A percentile compares a stretch with the other conserved stretches of the same genome.
phyloP scores from a whole-genome alignment of 2,113 vertebrate species.

The Serinus canaria region DNA sequence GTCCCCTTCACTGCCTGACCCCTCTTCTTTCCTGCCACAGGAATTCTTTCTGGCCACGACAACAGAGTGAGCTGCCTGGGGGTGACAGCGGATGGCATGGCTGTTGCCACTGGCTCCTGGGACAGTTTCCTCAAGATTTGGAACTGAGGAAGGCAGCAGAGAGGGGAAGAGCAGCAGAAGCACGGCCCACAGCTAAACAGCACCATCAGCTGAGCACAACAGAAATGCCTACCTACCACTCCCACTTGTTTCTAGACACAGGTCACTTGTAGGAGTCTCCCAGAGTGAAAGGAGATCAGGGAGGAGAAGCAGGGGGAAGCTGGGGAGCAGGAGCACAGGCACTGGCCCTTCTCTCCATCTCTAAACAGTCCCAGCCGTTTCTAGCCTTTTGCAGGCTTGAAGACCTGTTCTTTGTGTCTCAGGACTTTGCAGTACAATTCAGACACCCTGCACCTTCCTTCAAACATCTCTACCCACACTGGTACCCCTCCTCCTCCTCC shows the following conservation, averaged over 20 bases:
- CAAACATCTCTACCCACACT: not conserved
- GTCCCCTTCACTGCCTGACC: not conserved
- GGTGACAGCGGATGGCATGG: constrained; percentile 91
- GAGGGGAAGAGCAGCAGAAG: not conserved
- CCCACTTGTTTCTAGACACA: constrained; percentile 29
- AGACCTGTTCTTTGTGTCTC: not conserved
- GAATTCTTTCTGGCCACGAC: constrained; percentile 92
- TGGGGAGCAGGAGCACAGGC: not conserved
- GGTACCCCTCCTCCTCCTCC: not conserved
- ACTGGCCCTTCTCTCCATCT: not conserved
- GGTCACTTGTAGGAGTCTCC: constrained; percentile 29
- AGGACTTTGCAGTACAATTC: not conserved
- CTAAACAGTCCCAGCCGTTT: not conserved
- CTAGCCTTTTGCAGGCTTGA: not conserved
- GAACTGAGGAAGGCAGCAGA: constrained; percentile 77
- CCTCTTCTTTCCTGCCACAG: constrained; percentile 58
- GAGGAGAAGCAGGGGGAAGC: not conserved
- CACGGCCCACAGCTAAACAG: not conserved
- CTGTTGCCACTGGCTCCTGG: constrained; percentile 96
- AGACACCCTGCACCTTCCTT: not conserved
- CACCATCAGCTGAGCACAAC: not conserved
- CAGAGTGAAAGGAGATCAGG: not conserved
- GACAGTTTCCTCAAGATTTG: constrained; percentile 99
- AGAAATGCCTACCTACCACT: constrained; percentile 10
- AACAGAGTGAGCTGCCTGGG: constrained; percentile 98